Percentiles rank a stretch among this genome's conserved stretches.
Evolutionary conservation across 1,140 invertebrate species (phyloP).

Genomic region (Teleopsis dalmanni): DNA sequence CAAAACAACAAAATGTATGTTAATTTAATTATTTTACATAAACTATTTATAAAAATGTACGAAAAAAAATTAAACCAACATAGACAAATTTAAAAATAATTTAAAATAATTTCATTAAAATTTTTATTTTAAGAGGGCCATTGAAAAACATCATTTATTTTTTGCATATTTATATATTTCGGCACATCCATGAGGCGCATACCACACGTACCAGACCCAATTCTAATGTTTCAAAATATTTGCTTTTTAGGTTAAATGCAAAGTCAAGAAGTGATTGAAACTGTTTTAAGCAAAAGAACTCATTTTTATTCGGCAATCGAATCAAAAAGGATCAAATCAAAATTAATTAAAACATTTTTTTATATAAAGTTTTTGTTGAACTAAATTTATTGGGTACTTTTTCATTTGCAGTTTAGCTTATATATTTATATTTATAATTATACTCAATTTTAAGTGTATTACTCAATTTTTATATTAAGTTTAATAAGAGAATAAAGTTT

Average conservation of each 20-base stretch:
- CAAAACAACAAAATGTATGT: neutral
- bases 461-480: neutral
- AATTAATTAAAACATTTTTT: conserved; percentile 35
- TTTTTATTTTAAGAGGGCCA: conserved; percentile 6
- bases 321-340: conserved; percentile 33
- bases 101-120: neutral
- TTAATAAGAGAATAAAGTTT: neutral
- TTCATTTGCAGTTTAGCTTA: neutral
- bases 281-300: neutral
- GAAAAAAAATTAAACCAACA: neutral
- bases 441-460: neutral
- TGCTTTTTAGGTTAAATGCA: neutral
- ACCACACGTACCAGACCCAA: conserved; percentile 27
- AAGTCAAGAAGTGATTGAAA: neutral
- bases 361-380: conserved; percentile 39
- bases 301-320: conserved; percentile 20
- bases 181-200: conserved; percentile 22
- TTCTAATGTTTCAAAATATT: conserved; percentile 23
- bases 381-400: conserved; percentile 44
- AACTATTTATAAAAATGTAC: neutral
- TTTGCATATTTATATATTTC: conserved; percentile 14
- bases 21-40: neutral
- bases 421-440: neutral
- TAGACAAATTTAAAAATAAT: neutral
- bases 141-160: conserved; percentile 19